These are phyloP conservation scores for Leucosticte australis DNA, from an alignment of 2,113 vertebrate genomes.

Conservation along the genomic window DNA sequence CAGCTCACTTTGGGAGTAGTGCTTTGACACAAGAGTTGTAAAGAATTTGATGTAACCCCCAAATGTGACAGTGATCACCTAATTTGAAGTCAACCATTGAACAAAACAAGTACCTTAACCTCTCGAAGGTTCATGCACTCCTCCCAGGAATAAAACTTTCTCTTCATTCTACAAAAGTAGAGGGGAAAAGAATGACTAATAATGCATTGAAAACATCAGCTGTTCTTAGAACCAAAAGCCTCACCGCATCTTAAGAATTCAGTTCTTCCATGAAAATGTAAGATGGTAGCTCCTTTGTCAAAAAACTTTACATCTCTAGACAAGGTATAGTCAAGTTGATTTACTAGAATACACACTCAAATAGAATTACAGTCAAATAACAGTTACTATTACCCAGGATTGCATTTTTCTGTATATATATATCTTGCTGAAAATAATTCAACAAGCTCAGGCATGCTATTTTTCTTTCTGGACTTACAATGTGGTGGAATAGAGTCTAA, in stretches of 20 bases:
- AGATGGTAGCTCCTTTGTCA: background rate
- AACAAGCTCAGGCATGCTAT: background rate
- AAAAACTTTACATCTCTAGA: background rate
- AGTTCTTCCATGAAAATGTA: background rate
- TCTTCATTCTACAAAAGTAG: constrained; percentile 87
- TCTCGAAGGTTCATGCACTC: constrained; percentile 98
- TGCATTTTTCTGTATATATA: background rate
- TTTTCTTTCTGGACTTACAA: background rate
- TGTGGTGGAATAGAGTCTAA: background rate
- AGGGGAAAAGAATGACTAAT: constrained; percentile 30
- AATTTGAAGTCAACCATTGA: background rate
- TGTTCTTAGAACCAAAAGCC: background rate
- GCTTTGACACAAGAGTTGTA: background rate
- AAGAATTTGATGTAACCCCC: background rate
- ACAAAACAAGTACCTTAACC: constrained; percentile 84
- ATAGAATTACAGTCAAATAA: background rate
- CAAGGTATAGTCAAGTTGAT: background rate
- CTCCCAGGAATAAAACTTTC: constrained; percentile 98
- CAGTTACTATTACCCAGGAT: background rate
- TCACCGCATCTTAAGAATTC: background rate
- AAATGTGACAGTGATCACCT: accelerated
- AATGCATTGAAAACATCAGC: background rate
- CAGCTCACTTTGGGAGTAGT: background rate
- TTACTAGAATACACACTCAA: background rate
- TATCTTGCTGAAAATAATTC: background rate